These are phyloP conservation scores for Ernsta delagoae DNA, from an alignment of 2,888 invertebrate genomes.

Conservation along the genomic window DNA sequence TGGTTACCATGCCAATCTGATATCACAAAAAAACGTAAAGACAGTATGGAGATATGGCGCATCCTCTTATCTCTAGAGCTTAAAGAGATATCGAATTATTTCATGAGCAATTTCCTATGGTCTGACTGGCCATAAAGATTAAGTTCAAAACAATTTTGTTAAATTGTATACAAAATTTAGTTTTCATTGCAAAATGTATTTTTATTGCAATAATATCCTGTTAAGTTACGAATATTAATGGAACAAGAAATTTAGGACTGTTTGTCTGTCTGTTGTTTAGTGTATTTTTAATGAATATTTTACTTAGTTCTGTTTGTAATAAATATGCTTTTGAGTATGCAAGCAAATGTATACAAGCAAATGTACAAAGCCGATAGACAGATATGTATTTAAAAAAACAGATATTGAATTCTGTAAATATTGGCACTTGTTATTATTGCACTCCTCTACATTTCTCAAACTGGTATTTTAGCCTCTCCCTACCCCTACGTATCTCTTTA, in stretches of 20 bases:
- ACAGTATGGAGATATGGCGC: conserved; percentile 69
- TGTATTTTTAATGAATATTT: too few relatives aligned
- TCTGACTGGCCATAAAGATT: conserved; percentile 57
- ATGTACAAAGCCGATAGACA: too few relatives aligned
- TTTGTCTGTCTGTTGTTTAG: too few relatives aligned
- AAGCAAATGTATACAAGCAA: too few relatives aligned
- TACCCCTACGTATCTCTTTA: too few relatives aligned
- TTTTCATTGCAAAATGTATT: conserved; percentile 6
- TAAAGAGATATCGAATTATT: conserved; percentile 56
- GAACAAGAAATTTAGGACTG: neutral
- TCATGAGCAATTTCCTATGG: conserved; percentile 58
- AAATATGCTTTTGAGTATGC: too few relatives aligned
- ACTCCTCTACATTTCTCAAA: too few relatives aligned
- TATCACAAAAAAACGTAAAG: conserved; percentile 52
- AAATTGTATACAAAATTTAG: conserved; percentile 13
- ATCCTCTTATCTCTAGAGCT: conserved; percentile 71
- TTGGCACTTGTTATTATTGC: too few relatives aligned
- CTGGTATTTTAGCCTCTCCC: too few relatives aligned
- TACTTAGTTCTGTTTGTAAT: too few relatives aligned
- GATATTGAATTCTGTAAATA: too few relatives aligned
- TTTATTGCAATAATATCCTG: conserved; percentile 2
- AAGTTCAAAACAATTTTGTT: conserved; percentile 38
- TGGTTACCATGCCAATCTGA: conserved; percentile 66
- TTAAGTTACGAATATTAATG: neutral
- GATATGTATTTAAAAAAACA: too few relatives aligned